These are phyloP conservation scores for Plebejus argus DNA, from an alignment of 2,888 invertebrate genomes.

Conservation along the genomic window DNA sequence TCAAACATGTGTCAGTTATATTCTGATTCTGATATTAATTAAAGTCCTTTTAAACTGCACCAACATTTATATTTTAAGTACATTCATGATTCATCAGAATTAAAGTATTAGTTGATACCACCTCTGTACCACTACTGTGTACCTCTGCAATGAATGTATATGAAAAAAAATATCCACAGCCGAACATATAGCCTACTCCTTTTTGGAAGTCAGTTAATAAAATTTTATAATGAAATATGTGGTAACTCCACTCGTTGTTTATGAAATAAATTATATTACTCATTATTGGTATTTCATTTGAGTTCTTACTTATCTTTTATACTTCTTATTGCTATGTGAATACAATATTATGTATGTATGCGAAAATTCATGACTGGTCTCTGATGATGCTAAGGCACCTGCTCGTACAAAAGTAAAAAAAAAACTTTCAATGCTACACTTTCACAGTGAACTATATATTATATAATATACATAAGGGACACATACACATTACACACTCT, in stretches of 20 bases:
- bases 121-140: conserved; percentile 36
- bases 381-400: too few relatives aligned
- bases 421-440: too few relatives aligned
- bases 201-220: too few relatives aligned
- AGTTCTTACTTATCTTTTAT: background rate
- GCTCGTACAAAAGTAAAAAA: too few relatives aligned
- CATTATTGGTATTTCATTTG: conserved; percentile 44
- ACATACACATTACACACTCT: too few relatives aligned
- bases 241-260: conserved; percentile 46
- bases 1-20: background rate
- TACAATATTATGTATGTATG: background rate
- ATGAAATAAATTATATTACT: conserved; percentile 65
- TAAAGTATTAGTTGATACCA: conserved; percentile 40
- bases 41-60: background rate
- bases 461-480: too few relatives aligned
- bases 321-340: background rate
- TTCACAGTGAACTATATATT: too few relatives aligned
- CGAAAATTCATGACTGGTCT: too few relatives aligned
- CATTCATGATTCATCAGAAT: background rate
- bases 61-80: background rate
- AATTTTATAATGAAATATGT: conserved; percentile 34
- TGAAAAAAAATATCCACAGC: too few relatives aligned
- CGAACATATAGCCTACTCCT: too few relatives aligned
- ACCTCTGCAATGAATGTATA: conserved; percentile 33
- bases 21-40: background rate